Evolutionary conservation across 2,797 vertebrate species (phyloP).

Genomic region (Sus cebifrons): DNA sequence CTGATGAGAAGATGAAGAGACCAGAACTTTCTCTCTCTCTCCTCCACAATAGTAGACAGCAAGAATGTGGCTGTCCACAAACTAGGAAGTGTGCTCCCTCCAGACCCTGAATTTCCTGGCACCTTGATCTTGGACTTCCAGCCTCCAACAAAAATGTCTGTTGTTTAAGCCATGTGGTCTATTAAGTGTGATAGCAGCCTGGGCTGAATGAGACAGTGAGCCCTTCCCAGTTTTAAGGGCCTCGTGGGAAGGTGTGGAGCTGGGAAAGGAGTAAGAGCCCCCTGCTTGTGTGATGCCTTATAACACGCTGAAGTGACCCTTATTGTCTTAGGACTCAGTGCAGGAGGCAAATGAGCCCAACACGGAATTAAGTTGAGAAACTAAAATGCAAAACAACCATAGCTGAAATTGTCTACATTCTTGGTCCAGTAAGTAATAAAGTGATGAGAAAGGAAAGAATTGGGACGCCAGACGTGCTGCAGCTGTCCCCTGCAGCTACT

Average conservation of each 20-base stretch:
- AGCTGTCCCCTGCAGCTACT: slow-evolving; percentile 83
- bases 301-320: not conserved
- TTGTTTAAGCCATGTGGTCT: not conserved
- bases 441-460: slow-evolving; percentile 80
- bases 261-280: not conserved
- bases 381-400: slow-evolving; percentile 73
- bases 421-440: slow-evolving; percentile 84
- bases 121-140: slow-evolving; percentile 17
- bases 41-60: not conserved
- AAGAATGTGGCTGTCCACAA: not conserved
- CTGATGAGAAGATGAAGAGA: not conserved
- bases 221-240: not conserved
- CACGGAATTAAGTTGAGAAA: slow-evolving; percentile 79
- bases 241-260: not conserved
- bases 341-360: slow-evolving; percentile 67
- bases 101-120: not conserved
- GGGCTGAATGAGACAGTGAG: not conserved
- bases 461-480: slow-evolving; percentile 81
- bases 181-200: not conserved
- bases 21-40: not conserved
- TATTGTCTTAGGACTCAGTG: not conserved
- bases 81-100: not conserved
- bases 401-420: slow-evolving; percentile 86
- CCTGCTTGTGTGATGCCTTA: not conserved
- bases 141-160: not conserved